These are phyloP conservation scores for Drosophila aldrichi DNA, from an alignment of 2,888 invertebrate genomes.

Conservation along the genomic window DNA sequence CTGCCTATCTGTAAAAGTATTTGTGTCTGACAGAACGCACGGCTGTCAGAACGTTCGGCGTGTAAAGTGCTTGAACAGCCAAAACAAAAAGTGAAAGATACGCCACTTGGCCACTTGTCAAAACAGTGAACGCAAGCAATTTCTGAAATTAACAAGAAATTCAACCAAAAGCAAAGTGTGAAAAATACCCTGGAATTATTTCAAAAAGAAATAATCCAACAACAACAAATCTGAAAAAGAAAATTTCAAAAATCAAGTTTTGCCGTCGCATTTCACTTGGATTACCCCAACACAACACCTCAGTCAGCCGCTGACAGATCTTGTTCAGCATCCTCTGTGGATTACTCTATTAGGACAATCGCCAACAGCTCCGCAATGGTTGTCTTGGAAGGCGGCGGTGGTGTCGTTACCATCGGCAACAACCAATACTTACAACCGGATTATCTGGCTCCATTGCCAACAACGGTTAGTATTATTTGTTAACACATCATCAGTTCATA, in stretches of 20 bases:
- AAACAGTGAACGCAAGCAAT: conserved; percentile 37
- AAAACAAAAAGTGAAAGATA: conserved; percentile 35
- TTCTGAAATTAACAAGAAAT: conserved; percentile 44
- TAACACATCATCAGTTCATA: neutral
- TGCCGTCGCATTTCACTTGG: conserved; percentile 69
- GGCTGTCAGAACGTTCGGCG: conserved; percentile 28
- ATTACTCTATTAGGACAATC: conserved; percentile 34
- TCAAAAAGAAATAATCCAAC: neutral
- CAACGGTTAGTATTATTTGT: conserved; percentile 91
- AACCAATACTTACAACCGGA: conserved; percentile 98
- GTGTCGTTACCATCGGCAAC: conserved; percentile 94
- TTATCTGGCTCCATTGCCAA: conserved; percentile 96
- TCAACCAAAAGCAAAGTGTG: conserved; percentile 34
- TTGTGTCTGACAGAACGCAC: conserved; percentile 27
- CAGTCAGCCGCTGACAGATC: conserved; percentile 17
- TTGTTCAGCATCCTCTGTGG: conserved; percentile 23
- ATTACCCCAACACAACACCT: conserved; percentile 41
- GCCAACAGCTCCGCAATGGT: conserved; percentile 88
- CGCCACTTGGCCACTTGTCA: conserved; percentile 42
- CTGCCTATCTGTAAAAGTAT: neutral
- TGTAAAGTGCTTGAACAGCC: conserved; percentile 44
- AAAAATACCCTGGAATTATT: conserved; percentile 39
- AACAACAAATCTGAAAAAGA: neutral
- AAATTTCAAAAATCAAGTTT: conserved; percentile 22
- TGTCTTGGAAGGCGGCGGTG: conserved; percentile 95